Base-by-base conservation (phyloP, 2,797 vertebrate genomes). In the Hozukius guyotensis region DNA sequence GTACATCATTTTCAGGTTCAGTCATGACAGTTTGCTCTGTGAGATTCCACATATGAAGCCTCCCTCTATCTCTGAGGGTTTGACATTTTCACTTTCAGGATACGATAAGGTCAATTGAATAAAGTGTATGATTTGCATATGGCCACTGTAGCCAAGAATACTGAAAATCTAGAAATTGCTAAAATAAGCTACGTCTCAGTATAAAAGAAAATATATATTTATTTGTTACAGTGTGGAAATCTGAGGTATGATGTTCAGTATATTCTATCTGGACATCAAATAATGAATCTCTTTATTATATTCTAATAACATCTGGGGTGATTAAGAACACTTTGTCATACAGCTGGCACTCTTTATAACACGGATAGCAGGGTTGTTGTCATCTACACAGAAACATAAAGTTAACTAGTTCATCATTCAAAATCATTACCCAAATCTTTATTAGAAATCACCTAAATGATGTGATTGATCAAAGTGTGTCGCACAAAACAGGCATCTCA, bases 401-500 rank as follows among this genome's bases (percentile, higher is more conserved):
- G 69, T 67, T 64, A 46, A 46, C 6, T 20, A 52, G 18, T 56
- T 81, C 64, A 82, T 82, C 65, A 18, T 22, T 81, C 65, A 62
- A 18, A 64, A 75, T 68, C 10, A 63, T 83, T 68, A 71, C 57
- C 49, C 13, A 29, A 9, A 56, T 57, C 42, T 64, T 81, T 65
- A 87, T 83, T 78, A 75, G n/a, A 83, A 72, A 49, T 64, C 25
- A 49, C 52, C 56, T 70, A 16, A 75, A 75, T 46, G 56, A 36
- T 59, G 12, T 72, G 71, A 81, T 61, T 65, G 68, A 82, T 82
- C 20, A 22, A 61, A 55, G 31, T 3, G 1, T 29, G 7, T 59
- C 7, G 3, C 61, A 24, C 32, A n/a, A 20, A 52, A 11, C 49
- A 56, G 31, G 22, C 10, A 20, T 32, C 4, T 70, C 64, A 13